phyloP scores from a whole-genome alignment of 2,797 vertebrate genomes.

The Ispidina picta region DNA sequence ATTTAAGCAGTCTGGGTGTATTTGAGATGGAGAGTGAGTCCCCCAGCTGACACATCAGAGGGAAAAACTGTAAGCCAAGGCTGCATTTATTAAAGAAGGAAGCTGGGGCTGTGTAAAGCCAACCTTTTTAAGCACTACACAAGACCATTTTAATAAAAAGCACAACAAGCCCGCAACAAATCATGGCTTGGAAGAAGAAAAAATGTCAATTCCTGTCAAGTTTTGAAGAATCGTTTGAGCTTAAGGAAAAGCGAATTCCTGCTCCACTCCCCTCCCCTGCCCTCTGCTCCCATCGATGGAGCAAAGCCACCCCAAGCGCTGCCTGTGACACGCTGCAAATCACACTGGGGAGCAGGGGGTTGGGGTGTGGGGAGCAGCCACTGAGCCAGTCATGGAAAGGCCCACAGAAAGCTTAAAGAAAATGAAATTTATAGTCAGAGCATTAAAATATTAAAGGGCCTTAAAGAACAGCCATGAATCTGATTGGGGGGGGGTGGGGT shows the following conservation, averaged over 20 bases:
- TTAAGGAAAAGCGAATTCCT: slow-evolving; percentile 76
- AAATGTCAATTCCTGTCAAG: slow-evolving; percentile 75
- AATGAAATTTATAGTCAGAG: slow-evolving; percentile 80
- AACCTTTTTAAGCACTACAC: slow-evolving; percentile 50
- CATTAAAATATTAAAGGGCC: slow-evolving; percentile 82
- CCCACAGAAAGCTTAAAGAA: slow-evolving; percentile 68
- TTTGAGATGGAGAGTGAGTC: slow-evolving; percentile 56
- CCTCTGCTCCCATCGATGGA: background rate
- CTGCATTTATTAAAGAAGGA: slow-evolving; percentile 71
- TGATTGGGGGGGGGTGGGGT: slow-evolving; percentile 20
- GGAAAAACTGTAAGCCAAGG: slow-evolving; percentile 64
- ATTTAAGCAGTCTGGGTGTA: slow-evolving; percentile 72
- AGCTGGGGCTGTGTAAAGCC: slow-evolving; percentile 61
- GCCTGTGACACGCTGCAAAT: slow-evolving; percentile 57
- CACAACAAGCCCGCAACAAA: slow-evolving; percentile 73
- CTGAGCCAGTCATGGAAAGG: slow-evolving; percentile 58
- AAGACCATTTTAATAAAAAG: slow-evolving; percentile 77
- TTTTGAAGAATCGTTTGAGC: slow-evolving; percentile 71
- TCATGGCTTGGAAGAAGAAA: slow-evolving; percentile 69
- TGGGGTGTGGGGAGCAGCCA: background rate
- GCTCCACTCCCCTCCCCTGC: background rate
- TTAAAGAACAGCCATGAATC: slow-evolving; percentile 81
- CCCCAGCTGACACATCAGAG: slow-evolving; percentile 69
- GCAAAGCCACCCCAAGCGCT: slow-evolving; percentile 20
- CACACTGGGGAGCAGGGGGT: slow-evolving; percentile 8